These are phyloP conservation scores for Istiophorus platypterus DNA, from an alignment of 2,113 vertebrate species.

Conservation along the genomic window DNA sequence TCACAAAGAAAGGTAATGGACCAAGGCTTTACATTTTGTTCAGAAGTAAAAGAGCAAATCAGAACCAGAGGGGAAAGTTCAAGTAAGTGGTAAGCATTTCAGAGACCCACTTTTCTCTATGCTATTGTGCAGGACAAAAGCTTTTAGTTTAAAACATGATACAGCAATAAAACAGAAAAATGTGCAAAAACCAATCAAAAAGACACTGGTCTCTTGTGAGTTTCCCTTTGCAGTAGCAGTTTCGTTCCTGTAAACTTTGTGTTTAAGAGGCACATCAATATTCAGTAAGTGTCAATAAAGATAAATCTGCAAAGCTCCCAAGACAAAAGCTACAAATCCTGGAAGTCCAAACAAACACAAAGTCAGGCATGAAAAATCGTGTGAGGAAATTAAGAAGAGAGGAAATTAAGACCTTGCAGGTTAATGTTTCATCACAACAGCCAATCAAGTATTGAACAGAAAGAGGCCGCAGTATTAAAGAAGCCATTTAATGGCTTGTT, in stretches of 20 bases:
- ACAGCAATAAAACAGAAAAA: too few relatives aligned
- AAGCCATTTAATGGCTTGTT: slow-evolving; percentile 62
- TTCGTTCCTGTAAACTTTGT: slow-evolving; percentile 5
- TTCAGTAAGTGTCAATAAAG: background rate
- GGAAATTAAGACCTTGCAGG: slow-evolving; percentile 34
- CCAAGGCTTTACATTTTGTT: too few relatives aligned
- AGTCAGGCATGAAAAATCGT: slow-evolving; percentile 38
- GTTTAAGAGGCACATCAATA: slow-evolving; percentile 15
- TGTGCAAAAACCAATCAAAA: too few relatives aligned
- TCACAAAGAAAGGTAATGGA: too few relatives aligned
- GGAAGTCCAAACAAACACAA: slow-evolving; percentile 1
- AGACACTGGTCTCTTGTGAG: background rate
- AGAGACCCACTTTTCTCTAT: too few relatives aligned
- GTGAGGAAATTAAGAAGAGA: slow-evolving; percentile 11
- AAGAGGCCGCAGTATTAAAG: slow-evolving; percentile 45
- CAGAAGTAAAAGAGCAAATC: too few relatives aligned
- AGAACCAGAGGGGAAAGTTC: too few relatives aligned
- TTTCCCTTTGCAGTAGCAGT: background rate
- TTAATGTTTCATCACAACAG: slow-evolving; percentile 60
- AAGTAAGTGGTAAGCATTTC: too few relatives aligned
- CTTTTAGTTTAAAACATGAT: too few relatives aligned
- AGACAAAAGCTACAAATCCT: slow-evolving; percentile 19
- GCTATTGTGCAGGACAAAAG: too few relatives aligned
- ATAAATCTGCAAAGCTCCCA: slow-evolving; percentile 8
- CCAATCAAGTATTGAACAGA: slow-evolving; percentile 48